Evolutionary conservation across 2,113 vertebrate genomes (phyloP).

Genomic region (Phrynocephalus versicolor): DNA sequence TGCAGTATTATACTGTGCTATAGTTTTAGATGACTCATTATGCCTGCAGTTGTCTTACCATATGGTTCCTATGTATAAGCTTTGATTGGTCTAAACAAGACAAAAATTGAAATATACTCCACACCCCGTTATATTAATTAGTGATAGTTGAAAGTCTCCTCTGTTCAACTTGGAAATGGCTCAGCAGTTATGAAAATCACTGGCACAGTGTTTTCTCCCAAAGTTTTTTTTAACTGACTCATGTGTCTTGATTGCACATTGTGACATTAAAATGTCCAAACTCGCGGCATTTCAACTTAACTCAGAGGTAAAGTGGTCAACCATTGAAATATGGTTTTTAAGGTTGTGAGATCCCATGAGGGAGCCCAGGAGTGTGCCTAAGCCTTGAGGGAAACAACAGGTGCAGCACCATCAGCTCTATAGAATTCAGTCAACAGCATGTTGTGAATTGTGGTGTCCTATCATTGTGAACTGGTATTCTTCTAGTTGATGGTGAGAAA

Average conservation of each 20-base stretch:
- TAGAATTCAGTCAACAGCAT: too few species aligned
- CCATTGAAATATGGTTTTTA: neutral
- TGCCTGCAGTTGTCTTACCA: conserved; percentile 6
- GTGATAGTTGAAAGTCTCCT: neutral
- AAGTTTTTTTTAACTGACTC: neutral
- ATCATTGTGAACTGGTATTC: too few species aligned
- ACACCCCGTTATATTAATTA: neutral
- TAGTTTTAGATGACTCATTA: conserved; percentile 20
- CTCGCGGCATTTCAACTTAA: neutral
- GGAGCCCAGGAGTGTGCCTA: neutral
- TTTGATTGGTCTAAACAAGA: conserved; percentile 19
- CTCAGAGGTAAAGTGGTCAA: neutral
- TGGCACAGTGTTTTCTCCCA: neutral
- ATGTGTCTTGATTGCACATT: neutral
- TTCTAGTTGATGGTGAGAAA: too few species aligned
- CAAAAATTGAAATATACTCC: neutral
- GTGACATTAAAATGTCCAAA: neutral
- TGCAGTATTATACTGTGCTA: neutral
- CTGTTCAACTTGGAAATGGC: neutral
- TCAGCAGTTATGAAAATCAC: neutral
- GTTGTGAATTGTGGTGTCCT: too few species aligned
- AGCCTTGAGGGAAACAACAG: neutral
- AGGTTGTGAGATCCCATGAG: neutral
- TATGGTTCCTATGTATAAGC: conserved; percentile 16
- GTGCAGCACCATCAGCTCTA: too few species aligned